These are phyloP conservation scores for Heterochromis multidens DNA, from an alignment of 2,113 vertebrate genomes.

Conservation along the genomic window DNA sequence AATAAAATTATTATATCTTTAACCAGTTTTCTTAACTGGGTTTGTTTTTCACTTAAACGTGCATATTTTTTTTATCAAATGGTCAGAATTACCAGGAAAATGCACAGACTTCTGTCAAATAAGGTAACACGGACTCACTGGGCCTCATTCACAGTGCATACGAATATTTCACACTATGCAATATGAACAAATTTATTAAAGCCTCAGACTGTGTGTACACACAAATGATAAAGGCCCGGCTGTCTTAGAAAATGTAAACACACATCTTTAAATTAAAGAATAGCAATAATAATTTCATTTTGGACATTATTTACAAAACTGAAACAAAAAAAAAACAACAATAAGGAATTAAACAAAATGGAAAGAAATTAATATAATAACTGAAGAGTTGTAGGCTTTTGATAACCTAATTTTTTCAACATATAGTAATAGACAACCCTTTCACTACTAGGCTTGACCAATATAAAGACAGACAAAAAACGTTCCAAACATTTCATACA, in stretches of 20 bases:
- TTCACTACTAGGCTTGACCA: background rate
- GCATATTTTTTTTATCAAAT: background rate
- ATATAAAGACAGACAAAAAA: too few species aligned
- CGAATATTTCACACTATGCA: background rate
- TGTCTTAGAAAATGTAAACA: background rate
- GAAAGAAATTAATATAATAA: background rate
- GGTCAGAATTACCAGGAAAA: background rate
- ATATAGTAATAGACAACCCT: background rate
- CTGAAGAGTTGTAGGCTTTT: background rate
- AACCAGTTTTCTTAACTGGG: background rate
- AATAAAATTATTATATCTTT: background rate
- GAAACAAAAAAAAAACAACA: background rate
- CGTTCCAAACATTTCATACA: too few species aligned
- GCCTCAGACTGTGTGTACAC: rapidly evolving
- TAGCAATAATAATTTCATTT: background rate
- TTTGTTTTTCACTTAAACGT: background rate
- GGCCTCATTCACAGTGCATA: background rate
- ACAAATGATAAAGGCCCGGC: background rate
- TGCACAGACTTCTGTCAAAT: rapidly evolving
- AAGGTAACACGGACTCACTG: background rate
- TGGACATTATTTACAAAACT: background rate
- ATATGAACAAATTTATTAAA: background rate
- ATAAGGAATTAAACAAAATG: background rate
- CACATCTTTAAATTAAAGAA: background rate
- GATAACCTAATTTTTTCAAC: background rate